Evolutionary conservation across 2,888 invertebrate species (phyloP).

Genomic region (Torymus aiolomorphi): DNA sequence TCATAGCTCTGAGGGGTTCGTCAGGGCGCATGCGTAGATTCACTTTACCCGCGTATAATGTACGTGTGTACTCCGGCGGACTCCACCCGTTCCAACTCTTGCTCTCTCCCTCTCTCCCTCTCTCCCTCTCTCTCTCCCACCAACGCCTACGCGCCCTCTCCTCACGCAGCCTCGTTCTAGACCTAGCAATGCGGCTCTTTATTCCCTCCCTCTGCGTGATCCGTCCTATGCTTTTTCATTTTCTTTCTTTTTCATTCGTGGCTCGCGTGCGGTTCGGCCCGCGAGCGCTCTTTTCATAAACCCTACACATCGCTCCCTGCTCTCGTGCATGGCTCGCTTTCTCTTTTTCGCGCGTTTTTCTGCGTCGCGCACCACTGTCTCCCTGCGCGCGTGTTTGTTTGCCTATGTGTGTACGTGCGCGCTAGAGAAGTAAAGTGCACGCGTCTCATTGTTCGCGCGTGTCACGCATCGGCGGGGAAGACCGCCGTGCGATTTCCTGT

Average conservation of each 20-base stretch:
- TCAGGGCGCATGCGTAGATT: constrained; percentile 70
- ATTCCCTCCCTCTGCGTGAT: constrained; percentile 20
- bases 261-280: constrained; percentile 25
- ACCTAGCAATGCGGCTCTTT: constrained; percentile 6
- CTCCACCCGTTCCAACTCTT: constrained; percentile 59
- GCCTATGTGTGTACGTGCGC: too few relatives aligned
- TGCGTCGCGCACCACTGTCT: too few relatives aligned
- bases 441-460: constrained; percentile 70
- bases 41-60: constrained; percentile 57
- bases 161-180: background rate
- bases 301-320: background rate
- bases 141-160: constrained; percentile 37
- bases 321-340: too few relatives aligned
- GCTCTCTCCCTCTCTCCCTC: too few relatives aligned
- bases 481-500: too few relatives aligned
- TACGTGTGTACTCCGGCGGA: constrained; percentile 33
- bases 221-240: too few relatives aligned
- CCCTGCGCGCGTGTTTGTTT: too few relatives aligned
- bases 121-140: constrained; percentile 33
- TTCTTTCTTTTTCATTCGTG: constrained; percentile 35
- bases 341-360: too few relatives aligned
- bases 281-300: constrained; percentile 8
- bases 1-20: constrained; percentile 39
- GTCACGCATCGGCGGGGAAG: constrained; percentile 73
- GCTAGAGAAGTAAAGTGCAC: background rate